A percentile compares a stretch with the other conserved stretches of the same genome.
phyloP scores from a whole-genome alignment of 92 coral and sea anemone genomes.

The Siderastrea siderea region DNA sequence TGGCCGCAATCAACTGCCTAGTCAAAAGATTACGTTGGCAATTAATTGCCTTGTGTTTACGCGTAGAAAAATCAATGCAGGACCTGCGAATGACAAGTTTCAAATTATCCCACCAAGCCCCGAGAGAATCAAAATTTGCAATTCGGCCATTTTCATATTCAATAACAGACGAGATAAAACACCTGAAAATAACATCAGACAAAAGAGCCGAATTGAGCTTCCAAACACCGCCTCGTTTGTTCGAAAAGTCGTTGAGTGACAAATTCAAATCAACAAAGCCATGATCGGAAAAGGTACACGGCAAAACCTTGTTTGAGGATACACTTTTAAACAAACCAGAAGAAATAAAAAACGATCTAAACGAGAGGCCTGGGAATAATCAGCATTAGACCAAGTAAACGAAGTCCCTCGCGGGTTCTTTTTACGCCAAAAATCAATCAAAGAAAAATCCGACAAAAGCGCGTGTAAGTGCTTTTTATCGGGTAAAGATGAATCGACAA shows the following conservation, averaged over 20 bases:
- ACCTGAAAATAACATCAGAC: neutral
- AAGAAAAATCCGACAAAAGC: neutral
- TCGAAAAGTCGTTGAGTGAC: neutral
- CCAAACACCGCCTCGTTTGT: neutral
- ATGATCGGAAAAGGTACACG: slow-evolving; percentile 5
- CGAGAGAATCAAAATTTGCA: neutral
- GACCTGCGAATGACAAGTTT: neutral
- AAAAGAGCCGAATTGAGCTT: slow-evolving; percentile 3
- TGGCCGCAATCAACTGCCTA: neutral
- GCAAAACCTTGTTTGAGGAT: neutral
- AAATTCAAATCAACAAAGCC: slow-evolving; percentile 18
- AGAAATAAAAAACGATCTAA: slow-evolving; percentile 7
- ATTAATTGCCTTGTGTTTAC: neutral
- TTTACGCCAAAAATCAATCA: slow-evolving; percentile 21
- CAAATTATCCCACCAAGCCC: slow-evolving; percentile 15
- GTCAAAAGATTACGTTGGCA: neutral
- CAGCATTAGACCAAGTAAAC: neutral
- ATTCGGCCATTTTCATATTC: neutral
- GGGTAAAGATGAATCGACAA: no score
- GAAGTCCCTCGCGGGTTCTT: neutral
- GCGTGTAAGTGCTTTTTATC: neutral
- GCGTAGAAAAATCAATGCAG: neutral
- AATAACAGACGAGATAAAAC: neutral
- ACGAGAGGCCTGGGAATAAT: slow-evolving; percentile 3
- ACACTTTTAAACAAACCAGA: neutral